These are phyloP conservation scores for Chironomus striatipennis DNA, from an alignment of 1,140 invertebrate genomes.

Conservation along the genomic window DNA sequence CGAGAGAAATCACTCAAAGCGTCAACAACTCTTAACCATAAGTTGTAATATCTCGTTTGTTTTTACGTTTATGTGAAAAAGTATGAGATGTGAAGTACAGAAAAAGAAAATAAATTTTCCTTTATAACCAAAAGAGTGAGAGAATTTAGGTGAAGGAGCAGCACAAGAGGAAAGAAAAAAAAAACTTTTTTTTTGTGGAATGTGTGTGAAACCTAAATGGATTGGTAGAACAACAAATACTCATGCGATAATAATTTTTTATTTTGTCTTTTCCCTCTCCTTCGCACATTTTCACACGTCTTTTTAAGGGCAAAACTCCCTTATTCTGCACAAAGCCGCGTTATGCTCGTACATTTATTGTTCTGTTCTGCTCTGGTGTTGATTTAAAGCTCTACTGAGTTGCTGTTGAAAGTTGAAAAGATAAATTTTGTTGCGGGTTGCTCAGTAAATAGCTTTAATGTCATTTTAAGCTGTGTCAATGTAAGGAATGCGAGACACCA, in stretches of 20 bases:
- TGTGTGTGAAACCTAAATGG: constrained; percentile 6
- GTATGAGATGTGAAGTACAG: no score
- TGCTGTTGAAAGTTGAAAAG: constrained; percentile 6
- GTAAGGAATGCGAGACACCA: not conserved
- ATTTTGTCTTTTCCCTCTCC: not conserved
- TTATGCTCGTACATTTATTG: not conserved
- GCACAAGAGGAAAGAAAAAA: not conserved
- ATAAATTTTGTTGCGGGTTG: constrained; percentile 2
- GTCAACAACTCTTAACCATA: constrained; percentile 12
- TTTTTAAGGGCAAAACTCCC: not conserved
- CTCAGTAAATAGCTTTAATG: not conserved
- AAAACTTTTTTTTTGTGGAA: not conserved
- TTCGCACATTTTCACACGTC: not conserved
- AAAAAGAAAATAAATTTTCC: not conserved
- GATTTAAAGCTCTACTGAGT: constrained; percentile 1
- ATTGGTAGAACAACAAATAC: constrained; percentile 9
- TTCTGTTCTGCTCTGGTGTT: not conserved
- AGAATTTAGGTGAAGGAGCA: not conserved
- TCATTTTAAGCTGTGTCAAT: not conserved
- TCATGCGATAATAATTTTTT: constrained; percentile 9
- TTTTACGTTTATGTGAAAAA: no score
- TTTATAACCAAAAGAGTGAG: not conserved
- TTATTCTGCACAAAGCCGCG: not conserved
- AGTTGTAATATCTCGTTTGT: not conserved
- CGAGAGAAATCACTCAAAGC: constrained; percentile 5